Percentiles rank a stretch among this genome's conserved stretches.
phyloP scores from a whole-genome alignment of 2,113 vertebrate species.

The Neogale vison region DNA sequence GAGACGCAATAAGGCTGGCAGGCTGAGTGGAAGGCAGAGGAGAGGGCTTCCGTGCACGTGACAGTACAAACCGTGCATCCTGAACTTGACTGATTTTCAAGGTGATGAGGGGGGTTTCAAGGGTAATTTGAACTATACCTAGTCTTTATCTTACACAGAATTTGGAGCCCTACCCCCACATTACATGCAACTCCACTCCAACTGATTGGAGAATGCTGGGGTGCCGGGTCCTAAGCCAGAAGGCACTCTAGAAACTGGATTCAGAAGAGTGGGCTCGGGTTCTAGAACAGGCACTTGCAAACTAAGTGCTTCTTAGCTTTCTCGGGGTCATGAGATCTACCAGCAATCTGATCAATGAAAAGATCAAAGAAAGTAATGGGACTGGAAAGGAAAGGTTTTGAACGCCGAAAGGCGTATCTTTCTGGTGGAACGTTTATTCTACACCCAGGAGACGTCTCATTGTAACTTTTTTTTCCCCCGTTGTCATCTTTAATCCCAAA shows the following conservation, averaged over 20 bases:
- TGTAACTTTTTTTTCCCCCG: background rate
- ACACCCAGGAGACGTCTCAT: background rate
- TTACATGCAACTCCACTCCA: background rate
- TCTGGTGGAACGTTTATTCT: background rate
- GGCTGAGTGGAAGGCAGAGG: background rate
- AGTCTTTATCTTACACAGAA: background rate
- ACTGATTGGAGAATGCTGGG: background rate
- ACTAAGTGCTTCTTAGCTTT: background rate
- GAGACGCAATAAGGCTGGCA: background rate
- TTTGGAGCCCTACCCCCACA: background rate
- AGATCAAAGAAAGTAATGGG: background rate
- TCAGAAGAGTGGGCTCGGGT: background rate
- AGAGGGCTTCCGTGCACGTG: background rate
- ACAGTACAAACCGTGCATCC: background rate
- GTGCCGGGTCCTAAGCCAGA: background rate
- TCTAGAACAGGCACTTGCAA: background rate
- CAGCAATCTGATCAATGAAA: background rate
- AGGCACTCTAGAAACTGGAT: background rate
- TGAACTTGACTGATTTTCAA: background rate
- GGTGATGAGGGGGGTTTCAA: background rate
- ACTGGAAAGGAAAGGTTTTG: background rate
- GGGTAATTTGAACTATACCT: background rate
- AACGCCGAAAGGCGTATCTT: rapidly evolving
- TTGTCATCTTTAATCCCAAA: background rate
- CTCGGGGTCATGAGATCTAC: background rate